phyloP scores from a whole-genome alignment of 2,888 invertebrate genomes.

The Volucella zonaria region DNA sequence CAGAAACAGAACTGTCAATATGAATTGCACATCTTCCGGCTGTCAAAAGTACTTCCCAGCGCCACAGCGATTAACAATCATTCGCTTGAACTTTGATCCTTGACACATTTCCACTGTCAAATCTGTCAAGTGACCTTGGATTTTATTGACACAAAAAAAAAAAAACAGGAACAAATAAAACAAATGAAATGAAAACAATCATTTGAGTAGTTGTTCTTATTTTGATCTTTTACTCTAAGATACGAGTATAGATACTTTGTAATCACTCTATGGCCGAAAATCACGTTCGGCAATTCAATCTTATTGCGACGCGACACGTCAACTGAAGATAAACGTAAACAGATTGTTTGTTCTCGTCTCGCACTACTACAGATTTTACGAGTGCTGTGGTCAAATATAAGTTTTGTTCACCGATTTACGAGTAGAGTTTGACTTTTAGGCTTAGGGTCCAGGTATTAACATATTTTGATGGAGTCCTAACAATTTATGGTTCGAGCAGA shows the following conservation, averaged over 20 bases:
- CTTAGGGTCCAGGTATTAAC: no score
- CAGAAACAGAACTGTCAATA: neutral
- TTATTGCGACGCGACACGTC: slow-evolving; percentile 49
- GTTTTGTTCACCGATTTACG: no score
- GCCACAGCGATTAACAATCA: neutral
- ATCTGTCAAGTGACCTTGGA: slow-evolving; percentile 29
- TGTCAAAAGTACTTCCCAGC: slow-evolving; percentile 13
- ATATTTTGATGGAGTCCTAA: no score
- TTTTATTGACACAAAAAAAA: slow-evolving; percentile 32
- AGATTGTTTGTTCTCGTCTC: slow-evolving; percentile 17
- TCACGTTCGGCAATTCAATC: slow-evolving; percentile 57
- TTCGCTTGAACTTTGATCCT: slow-evolving; percentile 34
- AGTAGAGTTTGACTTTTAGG: no score
- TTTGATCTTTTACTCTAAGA: slow-evolving; percentile 43
- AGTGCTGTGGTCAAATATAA: no score
- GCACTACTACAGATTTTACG: no score
- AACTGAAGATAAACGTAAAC: slow-evolving; percentile 8
- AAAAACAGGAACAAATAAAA: neutral
- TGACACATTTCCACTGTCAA: slow-evolving; percentile 24
- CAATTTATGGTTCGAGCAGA: no score
- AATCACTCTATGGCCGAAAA: slow-evolving; percentile 44
- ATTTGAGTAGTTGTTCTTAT: slow-evolving; percentile 36
- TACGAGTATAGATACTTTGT: neutral
- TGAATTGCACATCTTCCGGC: neutral
- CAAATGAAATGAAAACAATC: neutral